Percentiles rank a stretch among this genome's conserved stretches.
These are phyloP conservation scores for Procapra przewalskii DNA, from an alignment of 2,113 vertebrate genomes.

Conservation along the genomic window DNA sequence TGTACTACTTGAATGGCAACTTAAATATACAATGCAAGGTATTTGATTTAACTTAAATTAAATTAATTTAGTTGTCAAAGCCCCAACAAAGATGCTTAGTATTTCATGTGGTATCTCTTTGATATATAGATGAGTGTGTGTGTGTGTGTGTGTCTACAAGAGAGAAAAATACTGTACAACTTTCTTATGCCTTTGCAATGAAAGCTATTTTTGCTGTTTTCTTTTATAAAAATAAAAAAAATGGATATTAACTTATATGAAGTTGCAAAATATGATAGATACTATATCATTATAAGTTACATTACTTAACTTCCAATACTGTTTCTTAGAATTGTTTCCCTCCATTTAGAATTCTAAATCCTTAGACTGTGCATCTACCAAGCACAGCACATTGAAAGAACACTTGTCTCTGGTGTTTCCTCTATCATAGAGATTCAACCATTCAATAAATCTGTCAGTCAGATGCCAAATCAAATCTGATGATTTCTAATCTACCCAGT, in stretches of 20 bases:
- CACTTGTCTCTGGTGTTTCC: background rate
- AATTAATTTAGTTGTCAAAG: conserved; percentile 52
- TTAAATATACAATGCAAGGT: conserved; percentile 49
- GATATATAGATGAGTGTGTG: background rate
- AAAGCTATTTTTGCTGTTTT: background rate
- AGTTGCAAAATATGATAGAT: background rate
- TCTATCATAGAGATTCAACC: background rate
- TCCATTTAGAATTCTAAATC: background rate
- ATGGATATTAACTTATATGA: background rate
- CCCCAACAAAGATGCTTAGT: conserved; percentile 15
- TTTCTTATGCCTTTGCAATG: background rate
- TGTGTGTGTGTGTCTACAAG: background rate
- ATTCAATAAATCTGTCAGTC: background rate
- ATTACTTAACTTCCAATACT: background rate
- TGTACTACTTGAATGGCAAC: conserved; percentile 59
- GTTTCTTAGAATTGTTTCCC: background rate
- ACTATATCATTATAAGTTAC: background rate
- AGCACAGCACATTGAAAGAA: background rate
- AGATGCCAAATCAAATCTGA: background rate
- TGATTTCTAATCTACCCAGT: background rate
- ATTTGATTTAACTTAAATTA: conserved; percentile 37
- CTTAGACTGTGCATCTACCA: background rate
- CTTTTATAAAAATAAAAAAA: background rate
- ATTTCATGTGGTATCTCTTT: background rate
- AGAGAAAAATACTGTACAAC: background rate